phyloP scores from a whole-genome alignment of 2,888 invertebrate species.

The Epiblema foenella region DNA sequence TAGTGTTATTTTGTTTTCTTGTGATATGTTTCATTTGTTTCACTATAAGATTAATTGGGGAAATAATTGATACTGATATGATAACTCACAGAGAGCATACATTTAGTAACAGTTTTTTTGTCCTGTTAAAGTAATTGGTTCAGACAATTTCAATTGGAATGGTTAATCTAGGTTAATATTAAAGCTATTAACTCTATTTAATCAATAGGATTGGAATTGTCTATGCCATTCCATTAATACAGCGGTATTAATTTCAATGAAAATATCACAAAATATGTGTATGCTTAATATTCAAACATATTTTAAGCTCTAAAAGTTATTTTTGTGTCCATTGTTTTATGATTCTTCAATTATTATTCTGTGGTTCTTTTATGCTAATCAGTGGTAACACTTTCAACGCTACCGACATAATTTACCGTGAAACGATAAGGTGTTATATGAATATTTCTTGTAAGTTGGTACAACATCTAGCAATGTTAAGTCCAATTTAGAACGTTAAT shows the following conservation, averaged over 20 bases:
- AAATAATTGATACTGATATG: no score
- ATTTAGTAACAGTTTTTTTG: not conserved
- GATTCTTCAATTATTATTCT: not conserved
- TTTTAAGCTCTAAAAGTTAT: not conserved
- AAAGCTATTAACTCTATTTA: not conserved
- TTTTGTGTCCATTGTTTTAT: not conserved
- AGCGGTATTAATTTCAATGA: no score
- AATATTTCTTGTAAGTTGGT: not conserved
- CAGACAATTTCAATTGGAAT: not conserved
- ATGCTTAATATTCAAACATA: no score
- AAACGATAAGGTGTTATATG: no score
- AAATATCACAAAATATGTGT: no score
- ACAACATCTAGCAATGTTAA: not conserved
- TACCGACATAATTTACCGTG: not conserved
- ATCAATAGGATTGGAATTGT: not conserved
- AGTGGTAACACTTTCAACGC: not conserved
- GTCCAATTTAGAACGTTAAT: not conserved
- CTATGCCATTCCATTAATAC: not conserved
- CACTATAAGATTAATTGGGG: no score
- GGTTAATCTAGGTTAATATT: not conserved
- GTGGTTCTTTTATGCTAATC: not conserved
- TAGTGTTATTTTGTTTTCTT: no score
- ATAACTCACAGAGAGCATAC: not conserved
- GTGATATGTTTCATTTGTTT: no score
- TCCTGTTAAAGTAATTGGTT: not conserved